phyloP scores from a whole-genome alignment of 1,140 invertebrate genomes.

The Drosophila lini region DNA sequence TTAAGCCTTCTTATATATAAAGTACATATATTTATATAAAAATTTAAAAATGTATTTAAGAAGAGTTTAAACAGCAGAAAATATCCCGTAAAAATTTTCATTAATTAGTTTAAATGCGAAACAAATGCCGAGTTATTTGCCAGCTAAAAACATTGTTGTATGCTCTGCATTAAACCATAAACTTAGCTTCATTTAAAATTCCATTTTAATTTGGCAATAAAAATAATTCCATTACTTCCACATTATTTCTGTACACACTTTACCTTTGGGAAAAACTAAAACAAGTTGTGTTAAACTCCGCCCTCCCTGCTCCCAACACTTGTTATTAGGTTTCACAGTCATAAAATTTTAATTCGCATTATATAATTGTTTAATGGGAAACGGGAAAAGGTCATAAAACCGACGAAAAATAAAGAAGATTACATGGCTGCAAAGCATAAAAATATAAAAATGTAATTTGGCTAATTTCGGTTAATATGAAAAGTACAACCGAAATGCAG shows the following conservation, averaged over 20 bases:
- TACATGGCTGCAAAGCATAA: conserved; percentile 22
- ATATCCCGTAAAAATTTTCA: no score
- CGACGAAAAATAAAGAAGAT: conserved; percentile 30
- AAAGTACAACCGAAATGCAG: conserved; percentile 46
- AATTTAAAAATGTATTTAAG: background rate
- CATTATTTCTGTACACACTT: conserved; percentile 5
- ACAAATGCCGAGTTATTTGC: background rate
- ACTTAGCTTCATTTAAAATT: background rate
- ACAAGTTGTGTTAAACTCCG: background rate
- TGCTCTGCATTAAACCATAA: background rate
- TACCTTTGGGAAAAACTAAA: conserved; percentile 16
- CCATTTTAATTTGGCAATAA: conserved; percentile 1
- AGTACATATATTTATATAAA: background rate
- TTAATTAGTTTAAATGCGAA: no score
- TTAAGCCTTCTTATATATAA: background rate
- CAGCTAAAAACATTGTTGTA: background rate
- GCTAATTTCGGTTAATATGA: conserved; percentile 58
- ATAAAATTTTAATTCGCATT: conserved; percentile 37
- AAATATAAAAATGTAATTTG: conserved; percentile 50
- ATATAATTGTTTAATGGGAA: conserved; percentile 42
- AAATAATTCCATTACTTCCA: conserved; percentile 6
- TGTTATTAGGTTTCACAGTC: conserved; percentile 20
- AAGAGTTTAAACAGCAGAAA: no score
- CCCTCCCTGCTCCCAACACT: conserved; percentile 2
- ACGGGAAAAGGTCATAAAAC: conserved; percentile 42